Percentiles rank a stretch among this genome's conserved stretches.
Conservation (phyloP, 2,888 invertebrate genomes). For the Apomyelois bistriatella region DNA sequence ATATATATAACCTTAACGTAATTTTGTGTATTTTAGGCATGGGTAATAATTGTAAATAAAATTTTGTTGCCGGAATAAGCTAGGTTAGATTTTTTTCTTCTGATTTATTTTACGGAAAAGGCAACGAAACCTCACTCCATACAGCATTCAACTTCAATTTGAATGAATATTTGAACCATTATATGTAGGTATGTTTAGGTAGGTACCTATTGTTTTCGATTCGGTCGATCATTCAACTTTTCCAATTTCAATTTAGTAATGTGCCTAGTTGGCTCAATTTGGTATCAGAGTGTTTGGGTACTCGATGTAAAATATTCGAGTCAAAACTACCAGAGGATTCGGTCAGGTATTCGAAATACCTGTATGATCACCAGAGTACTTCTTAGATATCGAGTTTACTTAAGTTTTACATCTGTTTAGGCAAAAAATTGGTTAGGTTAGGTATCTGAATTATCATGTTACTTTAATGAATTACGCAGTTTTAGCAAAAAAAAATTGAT, state of each 20-base stretch:
- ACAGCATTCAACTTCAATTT: neutral
- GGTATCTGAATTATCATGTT: neutral
- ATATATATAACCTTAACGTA: neutral
- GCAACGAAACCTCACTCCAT: neutral
- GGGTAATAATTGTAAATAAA: neutral
- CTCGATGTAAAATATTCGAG: neutral
- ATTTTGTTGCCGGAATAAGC: neutral
- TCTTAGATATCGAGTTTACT: neutral
- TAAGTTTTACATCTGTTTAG: neutral
- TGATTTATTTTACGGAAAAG: neutral
- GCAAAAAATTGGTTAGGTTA: neutral
- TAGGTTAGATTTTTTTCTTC: neutral
- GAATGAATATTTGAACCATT: neutral
- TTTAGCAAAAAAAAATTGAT: neutral
- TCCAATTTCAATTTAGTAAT: neutral
- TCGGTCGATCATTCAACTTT: neutral
- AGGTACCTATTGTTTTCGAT: neutral
- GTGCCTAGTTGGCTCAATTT: neutral
- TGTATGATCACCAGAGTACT: neutral
- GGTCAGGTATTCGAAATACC: neutral
- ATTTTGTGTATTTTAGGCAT: neutral
- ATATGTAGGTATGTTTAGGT: neutral
- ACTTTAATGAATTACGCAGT: neutral
- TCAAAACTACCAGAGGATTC: neutral
- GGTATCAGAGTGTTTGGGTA: neutral